phyloP scores from a whole-genome alignment of 1,140 invertebrate genomes.

The Druon quercuslanigerum region DNA sequence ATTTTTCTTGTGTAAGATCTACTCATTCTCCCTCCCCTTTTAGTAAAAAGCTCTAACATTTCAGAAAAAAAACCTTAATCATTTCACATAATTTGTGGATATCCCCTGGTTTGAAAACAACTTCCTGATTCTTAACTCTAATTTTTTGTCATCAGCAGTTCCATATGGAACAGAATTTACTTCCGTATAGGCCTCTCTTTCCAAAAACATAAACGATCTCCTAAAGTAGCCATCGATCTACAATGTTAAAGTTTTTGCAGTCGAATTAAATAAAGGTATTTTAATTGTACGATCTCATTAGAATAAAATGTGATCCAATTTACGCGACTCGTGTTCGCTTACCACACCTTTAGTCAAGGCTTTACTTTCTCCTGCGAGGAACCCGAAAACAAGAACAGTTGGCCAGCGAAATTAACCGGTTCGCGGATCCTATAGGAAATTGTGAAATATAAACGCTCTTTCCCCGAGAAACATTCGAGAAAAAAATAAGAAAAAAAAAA shows the following conservation, averaged over 20 bases:
- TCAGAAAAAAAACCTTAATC: too few species aligned
- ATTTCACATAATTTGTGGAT: too few species aligned
- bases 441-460: constrained; percentile 31
- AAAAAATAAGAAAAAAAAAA: not conserved
- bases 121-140: too few species aligned
- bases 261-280: constrained; percentile 1
- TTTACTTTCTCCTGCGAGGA: constrained; percentile 52
- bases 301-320: constrained; percentile 19
- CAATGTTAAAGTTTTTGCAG: not conserved
- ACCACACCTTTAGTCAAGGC: constrained; percentile 48
- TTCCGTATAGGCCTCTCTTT: too few species aligned
- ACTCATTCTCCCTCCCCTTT: too few species aligned
- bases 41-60: too few species aligned
- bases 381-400: constrained; percentile 40
- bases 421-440: constrained; percentile 19
- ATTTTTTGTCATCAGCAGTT: too few species aligned
- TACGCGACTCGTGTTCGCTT: constrained; percentile 39
- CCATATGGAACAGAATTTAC: too few species aligned
- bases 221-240: not conserved
- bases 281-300: constrained; percentile 10
- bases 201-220: too few species aligned
- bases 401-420: constrained; percentile 40
- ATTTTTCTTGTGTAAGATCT: too few species aligned
- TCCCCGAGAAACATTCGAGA: not conserved
- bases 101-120: too few species aligned